Evolutionary conservation across 2,888 invertebrate genomes (phyloP).

Genomic region (Eubasilissa splendida): DNA sequence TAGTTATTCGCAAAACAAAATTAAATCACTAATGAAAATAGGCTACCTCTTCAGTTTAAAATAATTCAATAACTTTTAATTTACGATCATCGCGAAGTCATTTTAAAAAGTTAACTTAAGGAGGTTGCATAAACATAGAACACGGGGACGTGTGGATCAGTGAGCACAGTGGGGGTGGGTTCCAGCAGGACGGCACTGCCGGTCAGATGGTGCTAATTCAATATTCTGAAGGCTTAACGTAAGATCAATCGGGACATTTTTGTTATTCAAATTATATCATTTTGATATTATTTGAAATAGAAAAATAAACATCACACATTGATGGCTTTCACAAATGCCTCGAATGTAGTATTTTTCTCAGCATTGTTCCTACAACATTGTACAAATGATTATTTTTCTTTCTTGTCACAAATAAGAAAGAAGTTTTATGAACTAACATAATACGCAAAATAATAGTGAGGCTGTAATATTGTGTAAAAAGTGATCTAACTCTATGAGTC

Average conservation of each 20-base stretch:
- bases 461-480: too few relatives aligned
- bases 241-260: background rate
- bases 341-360: conserved; percentile 20
- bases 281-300: background rate
- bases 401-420: conserved; percentile 50
- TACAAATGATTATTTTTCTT: conserved; percentile 54
- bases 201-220: conserved; percentile 65
- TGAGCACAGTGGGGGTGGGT: conserved; percentile 55
- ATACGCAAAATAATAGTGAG: background rate
- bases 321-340: conserved; percentile 20
- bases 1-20: too few relatives aligned
- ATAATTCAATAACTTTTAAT: too few relatives aligned
- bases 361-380: conserved; percentile 33
- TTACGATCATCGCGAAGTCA: too few relatives aligned
- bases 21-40: too few relatives aligned
- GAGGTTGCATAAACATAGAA: too few relatives aligned
- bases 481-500: too few relatives aligned
- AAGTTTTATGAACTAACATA: background rate
- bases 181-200: conserved; percentile 64
- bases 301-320: conserved; percentile 13
- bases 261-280: background rate
- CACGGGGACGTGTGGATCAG: background rate
- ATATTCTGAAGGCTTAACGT: conserved; percentile 25
- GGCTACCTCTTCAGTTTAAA: too few relatives aligned
- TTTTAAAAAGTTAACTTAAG: too few relatives aligned